A percentile compares a stretch with the other conserved stretches of the same genome.
These are phyloP conservation scores for Masticophis lateralis DNA, from an alignment of 2,797 vertebrate genomes.

Conservation along the genomic window DNA sequence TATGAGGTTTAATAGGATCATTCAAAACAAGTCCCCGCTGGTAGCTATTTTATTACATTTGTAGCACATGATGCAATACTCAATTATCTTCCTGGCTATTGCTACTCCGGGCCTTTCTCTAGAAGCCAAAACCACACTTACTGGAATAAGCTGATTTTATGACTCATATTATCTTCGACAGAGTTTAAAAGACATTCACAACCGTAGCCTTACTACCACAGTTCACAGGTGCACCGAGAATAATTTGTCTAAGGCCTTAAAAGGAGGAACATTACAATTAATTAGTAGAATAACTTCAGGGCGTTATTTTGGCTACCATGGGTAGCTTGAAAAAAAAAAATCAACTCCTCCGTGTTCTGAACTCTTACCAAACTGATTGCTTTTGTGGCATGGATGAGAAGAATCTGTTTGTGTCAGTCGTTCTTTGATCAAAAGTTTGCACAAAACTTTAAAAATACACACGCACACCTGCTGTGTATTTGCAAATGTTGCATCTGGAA, in stretches of 20 bases:
- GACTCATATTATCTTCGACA: conserved; percentile 28
- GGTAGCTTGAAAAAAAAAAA: neutral
- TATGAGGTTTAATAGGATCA: conserved; percentile 52
- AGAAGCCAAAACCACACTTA: conserved; percentile 44
- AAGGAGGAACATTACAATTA: neutral
- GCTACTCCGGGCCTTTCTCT: conserved; percentile 43
- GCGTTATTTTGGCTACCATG: neutral
- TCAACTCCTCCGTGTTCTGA: neutral
- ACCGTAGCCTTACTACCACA: conserved; percentile 36
- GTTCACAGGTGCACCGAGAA: neutral
- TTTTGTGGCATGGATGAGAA: neutral
- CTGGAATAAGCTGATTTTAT: conserved; percentile 44
- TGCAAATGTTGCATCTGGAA: no score
- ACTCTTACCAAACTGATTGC: neutral
- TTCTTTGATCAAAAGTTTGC: neutral
- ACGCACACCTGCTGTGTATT: no score
- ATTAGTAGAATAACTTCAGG: neutral
- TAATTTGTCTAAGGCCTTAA: neutral
- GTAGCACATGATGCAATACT: conserved; percentile 57
- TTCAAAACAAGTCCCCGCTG: conserved; percentile 52
- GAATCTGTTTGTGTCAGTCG: neutral
- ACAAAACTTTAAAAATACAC: no score
- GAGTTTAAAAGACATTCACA: conserved; percentile 32
- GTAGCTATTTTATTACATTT: conserved; percentile 59
- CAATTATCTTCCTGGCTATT: conserved; percentile 58